Percentiles rank a stretch among this genome's conserved stretches.
phyloP scores from a whole-genome alignment of 2,113 vertebrate genomes.

The Barbus barbus region DNA sequence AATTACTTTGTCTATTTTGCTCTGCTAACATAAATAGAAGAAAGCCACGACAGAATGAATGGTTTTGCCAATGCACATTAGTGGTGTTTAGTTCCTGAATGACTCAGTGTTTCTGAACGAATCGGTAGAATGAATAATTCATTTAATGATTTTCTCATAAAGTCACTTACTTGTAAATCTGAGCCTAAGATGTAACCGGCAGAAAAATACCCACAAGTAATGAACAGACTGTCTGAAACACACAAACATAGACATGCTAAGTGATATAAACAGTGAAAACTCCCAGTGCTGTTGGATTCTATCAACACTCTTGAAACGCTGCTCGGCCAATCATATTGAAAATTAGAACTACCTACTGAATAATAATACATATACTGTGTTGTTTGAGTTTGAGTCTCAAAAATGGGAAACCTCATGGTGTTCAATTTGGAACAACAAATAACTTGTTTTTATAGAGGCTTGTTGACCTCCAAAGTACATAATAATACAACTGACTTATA shows the following conservation, averaged over 20 bases:
- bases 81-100: no score
- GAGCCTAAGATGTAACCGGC: no score
- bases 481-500: constrained; percentile 22
- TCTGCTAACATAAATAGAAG: not conserved
- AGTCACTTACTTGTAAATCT: no score
- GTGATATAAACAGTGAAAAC: not conserved
- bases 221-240: no score
- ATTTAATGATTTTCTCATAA: not conserved
- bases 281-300: not conserved
- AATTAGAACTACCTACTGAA: not conserved
- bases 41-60: no score
- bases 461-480: not conserved
- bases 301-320: not conserved
- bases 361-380: not conserved
- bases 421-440: constrained; percentile 8
- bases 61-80: no score
- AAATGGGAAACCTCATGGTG: not conserved
- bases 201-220: no score
- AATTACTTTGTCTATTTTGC: no score
- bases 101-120: no score
- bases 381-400: not conserved
- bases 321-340: not conserved
- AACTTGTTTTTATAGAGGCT: constrained; percentile 1
- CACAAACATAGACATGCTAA: no score
- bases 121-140: no score